Evolutionary conservation across 2,888 invertebrate genomes (phyloP).

Genomic region (Drosophila setosimentum): DNA sequence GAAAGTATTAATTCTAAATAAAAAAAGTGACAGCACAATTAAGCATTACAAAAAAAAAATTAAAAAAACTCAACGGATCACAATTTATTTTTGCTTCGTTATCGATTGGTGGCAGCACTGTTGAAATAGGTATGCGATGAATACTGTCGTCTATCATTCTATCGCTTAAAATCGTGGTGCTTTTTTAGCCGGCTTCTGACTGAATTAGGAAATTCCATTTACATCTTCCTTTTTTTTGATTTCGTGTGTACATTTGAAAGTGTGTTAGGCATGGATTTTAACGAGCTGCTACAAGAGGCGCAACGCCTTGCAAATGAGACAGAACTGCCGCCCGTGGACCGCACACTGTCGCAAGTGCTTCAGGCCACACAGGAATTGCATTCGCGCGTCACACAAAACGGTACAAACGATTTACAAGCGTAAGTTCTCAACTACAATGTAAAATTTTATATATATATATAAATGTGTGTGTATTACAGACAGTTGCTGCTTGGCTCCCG

Average conservation of each 20-base stretch:
- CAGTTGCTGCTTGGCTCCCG: conserved; percentile 95
- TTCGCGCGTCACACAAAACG: conserved; percentile 93
- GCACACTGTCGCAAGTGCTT: conserved; percentile 95
- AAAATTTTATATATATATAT: not conserved
- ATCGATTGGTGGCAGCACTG: not conserved
- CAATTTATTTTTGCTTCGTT: not conserved
- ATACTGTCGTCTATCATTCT: conserved; percentile 7
- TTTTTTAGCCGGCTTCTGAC: conserved; percentile 6
- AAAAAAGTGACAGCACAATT: not conserved
- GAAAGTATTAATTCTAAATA: not conserved
- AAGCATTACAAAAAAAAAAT: not conserved
- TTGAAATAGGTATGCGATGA: too few relatives aligned
- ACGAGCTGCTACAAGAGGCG: conserved; percentile 94
- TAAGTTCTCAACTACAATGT: conserved; percentile 54
- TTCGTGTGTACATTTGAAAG: not conserved
- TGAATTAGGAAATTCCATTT: not conserved
- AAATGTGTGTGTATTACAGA: conserved; percentile 85
- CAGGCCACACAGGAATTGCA: conserved; percentile 96
- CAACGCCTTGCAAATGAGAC: conserved; percentile 96
- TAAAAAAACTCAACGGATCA: too few relatives aligned
- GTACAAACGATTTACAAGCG: conserved; percentile 96
- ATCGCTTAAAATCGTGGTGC: conserved; percentile 4
- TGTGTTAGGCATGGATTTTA: conserved; percentile 89
- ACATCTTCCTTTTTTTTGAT: not conserved
- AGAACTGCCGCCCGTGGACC: conserved; percentile 93